These are phyloP conservation scores for Ptychadena robeensis DNA, from an alignment of 2,797 vertebrate species.

Conservation along the genomic window DNA sequence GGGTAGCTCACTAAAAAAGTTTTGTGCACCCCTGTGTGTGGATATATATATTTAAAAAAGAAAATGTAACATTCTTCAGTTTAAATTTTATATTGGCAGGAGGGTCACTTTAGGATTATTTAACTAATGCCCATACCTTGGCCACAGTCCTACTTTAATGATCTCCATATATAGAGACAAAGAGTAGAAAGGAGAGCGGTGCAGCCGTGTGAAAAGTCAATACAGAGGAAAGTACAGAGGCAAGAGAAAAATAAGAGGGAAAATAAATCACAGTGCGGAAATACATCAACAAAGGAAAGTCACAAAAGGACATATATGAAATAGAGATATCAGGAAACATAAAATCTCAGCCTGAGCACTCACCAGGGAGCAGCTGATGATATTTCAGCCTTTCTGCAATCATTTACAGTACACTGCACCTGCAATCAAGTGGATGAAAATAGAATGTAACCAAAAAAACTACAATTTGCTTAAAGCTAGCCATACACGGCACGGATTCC, in stretches of 20 bases:
- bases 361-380: constrained; percentile 20
- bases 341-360: constrained; percentile 24
- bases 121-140: not conserved
- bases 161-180: not conserved
- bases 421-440: constrained; percentile 15
- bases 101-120: not conserved
- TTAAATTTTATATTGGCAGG: no score
- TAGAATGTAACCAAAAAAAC: not conserved
- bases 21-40: no score
- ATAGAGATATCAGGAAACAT: constrained; percentile 36
- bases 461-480: no score
- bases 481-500: no score
- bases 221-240: constrained; percentile 4
- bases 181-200: not conserved
- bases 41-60: no score
- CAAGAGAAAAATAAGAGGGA: not conserved
- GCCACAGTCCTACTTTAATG: not conserved
- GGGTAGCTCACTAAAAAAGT: no score
- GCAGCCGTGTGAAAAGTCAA: constrained; percentile 13
- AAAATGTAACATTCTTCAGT: no score
- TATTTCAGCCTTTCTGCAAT: not conserved
- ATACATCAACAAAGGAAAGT: constrained; percentile 32
- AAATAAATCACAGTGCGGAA: constrained; percentile 36
- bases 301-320: constrained; percentile 45
- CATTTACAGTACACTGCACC: constrained; percentile 1